Base-by-base conservation (phyloP, 1,140 invertebrate species). In the Pteromalus puparum region DNA sequence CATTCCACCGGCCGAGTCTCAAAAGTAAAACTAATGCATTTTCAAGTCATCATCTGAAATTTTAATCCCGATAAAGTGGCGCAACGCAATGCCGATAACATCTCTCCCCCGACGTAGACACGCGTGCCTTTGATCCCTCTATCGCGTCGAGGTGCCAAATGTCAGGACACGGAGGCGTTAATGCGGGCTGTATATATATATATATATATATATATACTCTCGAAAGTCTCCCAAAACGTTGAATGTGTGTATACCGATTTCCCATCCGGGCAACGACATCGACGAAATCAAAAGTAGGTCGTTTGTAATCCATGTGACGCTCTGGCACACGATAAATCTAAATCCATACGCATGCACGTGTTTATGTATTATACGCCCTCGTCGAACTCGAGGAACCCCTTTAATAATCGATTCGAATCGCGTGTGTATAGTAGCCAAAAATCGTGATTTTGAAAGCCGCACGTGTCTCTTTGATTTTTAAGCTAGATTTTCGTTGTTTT, bases 361-460 rank as follows among this genome's bases (percentile, higher is more conserved):
- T 81, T 53, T 73, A 61, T 6, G 42, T 21, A 73, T 26, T 34
- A 34, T 0, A 34, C 30, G 30, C 30, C n/a, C n/a, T n/a, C n/a
- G n/a, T n/a, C n/a, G n/a, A n/a, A n/a, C n/a, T n/a, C n/a, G n/a
- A n/a, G n/a, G 67, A 75, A 75, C 48, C 61, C 13, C 73, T 68
- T 68, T 38, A 82, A 7, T 12, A 10, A 82, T 82, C 72, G 74
- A 42, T 82, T 42, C 30, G 61, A 26, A 82, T 82, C 75, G 67
- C 72, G 2, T 34, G 30, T 34, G 3, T 34, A 5, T 34, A 5
- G 30, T 15, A 18, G 53, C 34, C 46, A 13, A 76, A 73, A 82
- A 82, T 82, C 72, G 75, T 61, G 81, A 82, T 76, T 82, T 76
- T 65, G 61, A 26, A 48, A 0, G 12, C 4, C 38, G 67, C n/a